Evolutionary conservation across 2,797 vertebrate species (phyloP).

Genomic region (Masticophis lateralis): DNA sequence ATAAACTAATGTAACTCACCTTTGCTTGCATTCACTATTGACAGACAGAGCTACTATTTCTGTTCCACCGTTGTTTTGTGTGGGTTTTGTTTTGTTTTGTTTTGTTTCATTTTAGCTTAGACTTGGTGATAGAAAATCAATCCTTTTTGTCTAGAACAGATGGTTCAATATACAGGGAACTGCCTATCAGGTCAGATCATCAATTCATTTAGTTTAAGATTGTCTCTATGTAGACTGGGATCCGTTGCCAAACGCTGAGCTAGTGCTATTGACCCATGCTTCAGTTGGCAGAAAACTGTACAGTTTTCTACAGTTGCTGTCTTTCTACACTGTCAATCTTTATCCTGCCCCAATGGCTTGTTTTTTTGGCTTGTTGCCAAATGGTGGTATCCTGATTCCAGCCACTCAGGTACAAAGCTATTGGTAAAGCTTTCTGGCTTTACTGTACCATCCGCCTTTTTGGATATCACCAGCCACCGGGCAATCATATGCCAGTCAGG

Average conservation of each 20-base stretch:
- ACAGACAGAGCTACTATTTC: not conserved
- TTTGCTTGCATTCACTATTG: not conserved
- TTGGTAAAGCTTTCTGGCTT: not conserved
- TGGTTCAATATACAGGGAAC: not conserved
- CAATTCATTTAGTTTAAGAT: not conserved
- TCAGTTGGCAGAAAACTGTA: not conserved
- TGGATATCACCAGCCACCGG: not conserved
- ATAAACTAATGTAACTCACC: not conserved
- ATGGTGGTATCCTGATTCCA: not conserved
- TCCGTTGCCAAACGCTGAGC: not conserved
- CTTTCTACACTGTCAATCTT: not conserved
- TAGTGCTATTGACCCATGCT: not conserved
- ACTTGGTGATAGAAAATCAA: not conserved
- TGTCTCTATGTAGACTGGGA: not conserved
- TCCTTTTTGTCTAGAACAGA: not conserved
- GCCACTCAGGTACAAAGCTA: not conserved
- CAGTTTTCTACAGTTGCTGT: not conserved
- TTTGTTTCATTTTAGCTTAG: not conserved
- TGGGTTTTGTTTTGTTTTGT: not conserved
- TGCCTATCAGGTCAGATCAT: not conserved
- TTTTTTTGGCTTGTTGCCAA: not conserved
- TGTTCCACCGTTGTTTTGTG: not conserved
- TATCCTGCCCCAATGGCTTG: not conserved
- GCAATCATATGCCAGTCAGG: not conserved
- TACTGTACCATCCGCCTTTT: not conserved